Percentiles rank a stretch among this genome's conserved stretches.
Conservation (phyloP, 2,888 invertebrate genomes). For the Hermaeophaga mercurialis region DNA sequence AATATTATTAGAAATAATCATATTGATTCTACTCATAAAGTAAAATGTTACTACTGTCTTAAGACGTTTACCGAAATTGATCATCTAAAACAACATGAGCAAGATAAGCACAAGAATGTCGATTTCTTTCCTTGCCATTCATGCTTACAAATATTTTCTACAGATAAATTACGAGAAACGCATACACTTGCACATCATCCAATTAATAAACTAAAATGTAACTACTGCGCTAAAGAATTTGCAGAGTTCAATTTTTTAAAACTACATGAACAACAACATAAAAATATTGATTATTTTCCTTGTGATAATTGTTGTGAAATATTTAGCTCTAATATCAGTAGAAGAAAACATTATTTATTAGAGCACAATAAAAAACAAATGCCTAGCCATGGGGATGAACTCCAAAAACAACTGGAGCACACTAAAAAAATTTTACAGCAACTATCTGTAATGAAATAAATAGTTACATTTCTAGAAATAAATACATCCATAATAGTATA, state of each 20-base stretch:
- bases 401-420: background rate
- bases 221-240: no score
- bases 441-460: no score
- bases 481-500: no score
- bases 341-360: slow-evolving; percentile 1
- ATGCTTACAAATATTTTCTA: no score
- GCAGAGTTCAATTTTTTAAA: no score
- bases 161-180: no score
- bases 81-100: background rate
- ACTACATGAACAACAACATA: no score
- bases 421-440: background rate
- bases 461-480: no score
- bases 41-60: background rate
- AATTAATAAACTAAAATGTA: no score
- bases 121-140: slow-evolving; percentile 6
- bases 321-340: slow-evolving; percentile 7
- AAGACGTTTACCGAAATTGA: background rate
- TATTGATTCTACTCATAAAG: background rate
- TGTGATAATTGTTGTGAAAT: slow-evolving; percentile 3
- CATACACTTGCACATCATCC: no score
- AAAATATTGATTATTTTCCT: no score
- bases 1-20: background rate
- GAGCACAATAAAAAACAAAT: background rate
- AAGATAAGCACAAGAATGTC: slow-evolving; percentile 1
- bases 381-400: background rate